Conservation (phyloP, 2,888 invertebrate species). For the Leptinotarsa juncta region DNA sequence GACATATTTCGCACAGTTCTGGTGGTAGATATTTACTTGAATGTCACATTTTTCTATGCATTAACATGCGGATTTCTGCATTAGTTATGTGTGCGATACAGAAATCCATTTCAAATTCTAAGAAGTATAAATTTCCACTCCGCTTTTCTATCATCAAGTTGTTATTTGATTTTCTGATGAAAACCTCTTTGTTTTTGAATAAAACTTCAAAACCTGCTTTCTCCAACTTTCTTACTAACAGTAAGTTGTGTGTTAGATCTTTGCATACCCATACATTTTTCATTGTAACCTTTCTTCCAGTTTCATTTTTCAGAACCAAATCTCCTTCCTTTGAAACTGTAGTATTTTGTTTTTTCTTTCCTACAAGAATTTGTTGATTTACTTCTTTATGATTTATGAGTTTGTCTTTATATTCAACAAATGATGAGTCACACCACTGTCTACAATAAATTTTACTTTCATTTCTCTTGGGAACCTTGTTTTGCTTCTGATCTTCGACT, state of each 20-base stretch:
- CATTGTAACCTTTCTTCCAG: slow-evolving; percentile 12
- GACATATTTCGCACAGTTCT: slow-evolving; percentile 26
- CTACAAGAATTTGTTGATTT: slow-evolving; percentile 43
- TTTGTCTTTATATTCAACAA: slow-evolving; percentile 20
- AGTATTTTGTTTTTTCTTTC: slow-evolving; percentile 45
- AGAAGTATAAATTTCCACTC: slow-evolving; percentile 25
- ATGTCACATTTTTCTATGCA: slow-evolving; percentile 32
- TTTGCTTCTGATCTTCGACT: slow-evolving; percentile 21
- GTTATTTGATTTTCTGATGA: slow-evolving; percentile 8
- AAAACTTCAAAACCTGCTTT: slow-evolving; percentile 19
- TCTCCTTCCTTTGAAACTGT: slow-evolving; percentile 43
- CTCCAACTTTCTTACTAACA: slow-evolving; percentile 26
- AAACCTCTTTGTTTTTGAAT: slow-evolving; percentile 25
- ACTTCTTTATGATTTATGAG: slow-evolving; percentile 36
- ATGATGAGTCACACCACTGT: too few relatives aligned
- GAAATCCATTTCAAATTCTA: neutral
- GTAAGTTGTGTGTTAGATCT: slow-evolving; percentile 21
- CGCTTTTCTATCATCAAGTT: slow-evolving; percentile 7
- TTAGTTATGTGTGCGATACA: too few relatives aligned
- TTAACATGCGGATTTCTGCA: neutral
- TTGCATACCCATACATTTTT: slow-evolving; percentile 14
- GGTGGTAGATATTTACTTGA: slow-evolving; percentile 25
- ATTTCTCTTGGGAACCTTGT: neutral
- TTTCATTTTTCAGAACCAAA: slow-evolving; percentile 37
- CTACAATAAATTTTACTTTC: too few relatives aligned